Conservation (phyloP, 92 coral and sea anemone genomes). For the Porites divaricata region DNA sequence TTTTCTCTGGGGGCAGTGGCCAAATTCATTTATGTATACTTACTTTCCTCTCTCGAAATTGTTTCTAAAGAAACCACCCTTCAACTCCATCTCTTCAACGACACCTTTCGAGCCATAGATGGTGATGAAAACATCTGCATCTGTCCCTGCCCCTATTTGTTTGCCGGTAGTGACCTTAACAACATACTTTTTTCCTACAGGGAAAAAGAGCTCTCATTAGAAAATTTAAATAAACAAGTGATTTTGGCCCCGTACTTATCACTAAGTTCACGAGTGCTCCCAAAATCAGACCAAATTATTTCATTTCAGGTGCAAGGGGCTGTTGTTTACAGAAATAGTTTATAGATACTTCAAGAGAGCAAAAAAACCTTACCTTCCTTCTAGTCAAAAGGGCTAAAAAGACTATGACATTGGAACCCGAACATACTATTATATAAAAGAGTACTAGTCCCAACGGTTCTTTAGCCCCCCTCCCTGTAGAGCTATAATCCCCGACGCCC, state of each 20-base stretch:
- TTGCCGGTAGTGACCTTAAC: slow-evolving; percentile 26
- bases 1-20: too few species aligned
- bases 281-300: background rate
- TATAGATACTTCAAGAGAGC: too few species aligned
- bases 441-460: too few species aligned
- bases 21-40: background rate
- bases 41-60: slow-evolving; percentile 47
- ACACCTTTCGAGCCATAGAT: slow-evolving; percentile 30
- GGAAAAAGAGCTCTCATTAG: background rate
- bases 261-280: too few species aligned
- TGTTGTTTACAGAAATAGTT: too few species aligned
- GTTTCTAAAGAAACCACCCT: background rate
- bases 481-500: too few species aligned
- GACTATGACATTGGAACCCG: too few species aligned
- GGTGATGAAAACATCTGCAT: slow-evolving; percentile 35
- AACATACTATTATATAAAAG: too few species aligned
- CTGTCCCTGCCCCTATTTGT: slow-evolving; percentile 30
- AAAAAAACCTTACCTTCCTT: too few species aligned
- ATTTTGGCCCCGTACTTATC: background rate
- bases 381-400: too few species aligned
- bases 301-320: too few species aligned
- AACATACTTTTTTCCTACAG: background rate
- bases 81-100: slow-evolving; percentile 11
- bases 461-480: too few species aligned
- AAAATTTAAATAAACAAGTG: background rate